Percentiles rank a stretch among this genome's conserved stretches.
Conservation (phyloP, 35 echinoderm and acorn worm genomes). For the Stichopus chloronotus region DNA sequence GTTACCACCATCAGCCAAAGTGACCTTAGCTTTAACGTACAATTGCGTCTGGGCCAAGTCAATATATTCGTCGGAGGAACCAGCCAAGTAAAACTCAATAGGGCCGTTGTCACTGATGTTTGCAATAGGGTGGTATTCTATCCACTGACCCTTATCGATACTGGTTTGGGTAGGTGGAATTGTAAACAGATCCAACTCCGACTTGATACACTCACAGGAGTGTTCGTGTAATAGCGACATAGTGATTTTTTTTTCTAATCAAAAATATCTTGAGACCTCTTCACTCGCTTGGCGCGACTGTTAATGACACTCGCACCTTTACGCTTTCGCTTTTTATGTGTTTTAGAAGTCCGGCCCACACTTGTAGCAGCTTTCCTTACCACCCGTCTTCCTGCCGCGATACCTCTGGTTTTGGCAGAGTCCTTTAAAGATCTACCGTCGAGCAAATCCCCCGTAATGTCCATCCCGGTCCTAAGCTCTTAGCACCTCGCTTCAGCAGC, state of each 20-base stretch:
- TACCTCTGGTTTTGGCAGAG: constrained; percentile 33
- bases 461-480: constrained; percentile 41
- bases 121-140: constrained; percentile 59
- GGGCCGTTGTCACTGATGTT: constrained; percentile 56
- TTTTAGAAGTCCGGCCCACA: not conserved
- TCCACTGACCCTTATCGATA: constrained; percentile 64
- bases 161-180: constrained; percentile 53
- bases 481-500: constrained; percentile 47
- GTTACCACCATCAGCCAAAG: not conserved
- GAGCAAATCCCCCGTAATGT: constrained; percentile 42
- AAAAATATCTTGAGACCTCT: constrained; percentile 50
- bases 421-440: constrained; percentile 6
- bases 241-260: not conserved
- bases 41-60: constrained; percentile 59
- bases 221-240: constrained; percentile 61
- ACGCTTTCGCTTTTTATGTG: constrained; percentile 8
- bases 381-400: not conserved
- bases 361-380: not conserved
- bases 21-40: constrained; percentile 50
- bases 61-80: constrained; percentile 51
- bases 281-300: not conserved
- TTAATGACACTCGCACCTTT: not conserved
- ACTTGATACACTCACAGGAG: constrained; percentile 69
- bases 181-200: constrained; percentile 74
- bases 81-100: constrained; percentile 65